Evolutionary conservation across 2,797 vertebrate genomes (phyloP).

Genomic region (Hapalemur alaotrensis): DNA sequence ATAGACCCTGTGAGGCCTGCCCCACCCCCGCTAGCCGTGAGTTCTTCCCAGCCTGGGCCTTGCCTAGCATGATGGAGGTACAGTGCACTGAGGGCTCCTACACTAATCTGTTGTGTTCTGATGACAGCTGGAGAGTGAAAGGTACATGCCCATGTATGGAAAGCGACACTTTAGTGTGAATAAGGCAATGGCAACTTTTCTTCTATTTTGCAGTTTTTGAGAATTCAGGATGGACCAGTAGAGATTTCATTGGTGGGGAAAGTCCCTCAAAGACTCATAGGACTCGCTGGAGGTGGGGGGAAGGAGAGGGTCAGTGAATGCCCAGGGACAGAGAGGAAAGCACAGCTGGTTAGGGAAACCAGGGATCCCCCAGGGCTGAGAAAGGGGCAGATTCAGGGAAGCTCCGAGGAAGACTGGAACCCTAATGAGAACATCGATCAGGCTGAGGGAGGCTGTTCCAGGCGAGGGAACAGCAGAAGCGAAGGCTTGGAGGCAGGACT

Average conservation of each 20-base stretch:
- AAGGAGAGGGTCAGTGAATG: neutral
- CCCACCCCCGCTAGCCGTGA: conserved; percentile 93
- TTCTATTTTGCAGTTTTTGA: neutral
- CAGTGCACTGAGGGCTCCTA: neutral
- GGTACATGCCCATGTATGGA: neutral
- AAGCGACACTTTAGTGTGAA: neutral
- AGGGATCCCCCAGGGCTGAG: neutral
- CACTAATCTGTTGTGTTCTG: neutral
- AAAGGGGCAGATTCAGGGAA: no score
- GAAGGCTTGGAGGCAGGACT: neutral
- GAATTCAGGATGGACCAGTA: neutral
- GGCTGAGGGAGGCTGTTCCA: neutral
- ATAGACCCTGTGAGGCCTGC: conserved; percentile 94
- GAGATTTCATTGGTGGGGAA: neutral
- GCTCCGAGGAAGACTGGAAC: neutral
- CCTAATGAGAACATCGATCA: accelerated
- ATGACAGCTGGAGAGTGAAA: neutral
- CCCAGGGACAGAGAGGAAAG: neutral
- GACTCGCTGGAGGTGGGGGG: neutral
- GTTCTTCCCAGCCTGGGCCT: conserved; percentile 61
- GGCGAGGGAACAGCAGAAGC: neutral
- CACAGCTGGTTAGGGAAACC: neutral
- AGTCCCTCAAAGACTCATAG: neutral
- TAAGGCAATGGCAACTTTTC: neutral
- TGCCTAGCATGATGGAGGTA: no score